Conservation (phyloP, 1,140 invertebrate genomes). For the Platorchestia sp. region DNA sequence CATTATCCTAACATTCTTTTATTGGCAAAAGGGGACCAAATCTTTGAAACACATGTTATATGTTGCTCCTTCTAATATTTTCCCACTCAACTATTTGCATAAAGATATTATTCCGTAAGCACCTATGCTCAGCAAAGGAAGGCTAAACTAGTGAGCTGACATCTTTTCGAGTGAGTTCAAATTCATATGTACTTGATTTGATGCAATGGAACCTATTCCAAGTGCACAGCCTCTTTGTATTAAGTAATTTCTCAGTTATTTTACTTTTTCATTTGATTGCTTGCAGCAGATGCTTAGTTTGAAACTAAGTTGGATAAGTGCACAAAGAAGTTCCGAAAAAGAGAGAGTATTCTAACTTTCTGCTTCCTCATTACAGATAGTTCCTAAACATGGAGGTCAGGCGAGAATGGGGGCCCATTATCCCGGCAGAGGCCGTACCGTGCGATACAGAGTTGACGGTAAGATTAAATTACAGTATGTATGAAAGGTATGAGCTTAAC, state of each 20-base stretch:
- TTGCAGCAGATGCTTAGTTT: not conserved
- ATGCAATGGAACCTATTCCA: too few relatives aligned
- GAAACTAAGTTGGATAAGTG: not conserved
- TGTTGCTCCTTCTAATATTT: too few relatives aligned
- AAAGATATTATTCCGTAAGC: too few relatives aligned
- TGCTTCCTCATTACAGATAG: not conserved
- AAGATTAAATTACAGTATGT: not conserved
- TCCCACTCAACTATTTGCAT: too few relatives aligned
- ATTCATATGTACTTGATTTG: too few relatives aligned
- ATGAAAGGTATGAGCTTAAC: not conserved
- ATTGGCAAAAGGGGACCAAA: too few relatives aligned
- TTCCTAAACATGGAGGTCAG: not conserved
- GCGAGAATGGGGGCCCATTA: not conserved
- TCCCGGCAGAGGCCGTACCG: not conserved
- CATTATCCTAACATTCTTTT: too few relatives aligned
- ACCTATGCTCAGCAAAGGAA: not conserved
- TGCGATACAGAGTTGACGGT: conserved; percentile 42
- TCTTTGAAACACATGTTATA: too few relatives aligned
- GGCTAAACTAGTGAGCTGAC: not conserved
- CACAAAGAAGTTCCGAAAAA: not conserved
- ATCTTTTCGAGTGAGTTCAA: not conserved
- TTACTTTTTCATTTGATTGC: not conserved
- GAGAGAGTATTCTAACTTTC: not conserved
- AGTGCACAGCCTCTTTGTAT: too few relatives aligned
- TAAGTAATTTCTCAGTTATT: not conserved